Evolutionary conservation across 2,888 invertebrate species (phyloP).

Genomic region (Allophyes oxyacanthae): DNA sequence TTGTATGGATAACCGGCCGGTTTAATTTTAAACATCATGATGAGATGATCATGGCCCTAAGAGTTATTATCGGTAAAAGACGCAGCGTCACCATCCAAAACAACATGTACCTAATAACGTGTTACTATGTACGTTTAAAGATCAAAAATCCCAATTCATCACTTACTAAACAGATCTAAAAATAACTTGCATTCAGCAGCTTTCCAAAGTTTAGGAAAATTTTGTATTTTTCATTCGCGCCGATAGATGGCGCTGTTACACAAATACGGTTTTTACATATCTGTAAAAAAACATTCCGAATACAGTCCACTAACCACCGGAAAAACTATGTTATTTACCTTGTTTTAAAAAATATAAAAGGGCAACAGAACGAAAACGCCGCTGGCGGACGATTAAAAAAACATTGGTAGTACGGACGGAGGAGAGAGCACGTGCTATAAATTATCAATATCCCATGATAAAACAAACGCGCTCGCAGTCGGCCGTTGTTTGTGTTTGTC

Average conservation of each 20-base stretch:
- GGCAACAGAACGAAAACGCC: conserved; percentile 54
- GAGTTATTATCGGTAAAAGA: too few relatives aligned
- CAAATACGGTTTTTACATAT: conserved; percentile 17
- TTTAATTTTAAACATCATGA: too few relatives aligned
- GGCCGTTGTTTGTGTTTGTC: conserved; percentile 73
- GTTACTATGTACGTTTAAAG: background rate
- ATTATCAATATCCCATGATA: conserved; percentile 89
- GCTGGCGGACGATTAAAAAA: conserved; percentile 70
- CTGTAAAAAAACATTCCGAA: conserved; percentile 29
- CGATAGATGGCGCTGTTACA: conserved; percentile 52
- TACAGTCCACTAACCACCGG: conserved; percentile 43
- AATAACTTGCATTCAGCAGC: conserved; percentile 12
- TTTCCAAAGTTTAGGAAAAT: conserved; percentile 6
- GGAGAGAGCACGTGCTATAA: conserved; percentile 75
- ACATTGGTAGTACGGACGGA: conserved; percentile 58
- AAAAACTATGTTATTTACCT: conserved; percentile 64
- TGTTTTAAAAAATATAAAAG: conserved; percentile 64
- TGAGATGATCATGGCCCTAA: too few relatives aligned
- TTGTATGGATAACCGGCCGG: too few relatives aligned
- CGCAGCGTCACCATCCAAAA: background rate
- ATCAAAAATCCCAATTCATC: background rate
- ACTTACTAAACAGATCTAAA: conserved; percentile 5
- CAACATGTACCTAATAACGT: background rate
- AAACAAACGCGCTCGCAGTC: conserved; percentile 73
- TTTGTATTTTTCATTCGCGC: conserved; percentile 6